A percentile compares a stretch with the other conserved stretches of the same genome.
These are phyloP conservation scores for Passer domesticus DNA, from an alignment of 2,113 vertebrate species.

Conservation along the genomic window DNA sequence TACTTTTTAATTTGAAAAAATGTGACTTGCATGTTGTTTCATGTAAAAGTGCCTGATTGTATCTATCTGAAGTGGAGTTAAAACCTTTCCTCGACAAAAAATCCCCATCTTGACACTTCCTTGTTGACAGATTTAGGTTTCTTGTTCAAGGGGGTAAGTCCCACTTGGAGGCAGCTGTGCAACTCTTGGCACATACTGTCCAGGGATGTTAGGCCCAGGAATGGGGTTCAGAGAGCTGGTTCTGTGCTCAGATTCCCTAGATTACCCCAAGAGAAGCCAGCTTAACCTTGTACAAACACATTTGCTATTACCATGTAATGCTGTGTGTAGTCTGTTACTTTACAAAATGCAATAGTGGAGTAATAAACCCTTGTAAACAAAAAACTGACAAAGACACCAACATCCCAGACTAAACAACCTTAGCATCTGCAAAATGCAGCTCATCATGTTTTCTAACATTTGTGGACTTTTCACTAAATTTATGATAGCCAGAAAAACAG, in stretches of 20 bases:
- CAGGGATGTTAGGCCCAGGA: background rate
- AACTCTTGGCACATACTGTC: background rate
- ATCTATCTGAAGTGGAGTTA: background rate
- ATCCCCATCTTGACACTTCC: background rate
- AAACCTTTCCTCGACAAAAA: background rate
- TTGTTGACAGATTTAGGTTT: background rate
- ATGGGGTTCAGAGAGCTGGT: background rate
- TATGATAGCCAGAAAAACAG: background rate
- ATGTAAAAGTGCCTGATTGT: background rate
- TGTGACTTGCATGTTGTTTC: background rate
- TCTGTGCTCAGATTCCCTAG: background rate
- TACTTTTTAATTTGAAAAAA: accelerated
- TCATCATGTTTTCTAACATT: background rate
- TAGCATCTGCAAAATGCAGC: background rate
- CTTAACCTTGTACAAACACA: background rate
- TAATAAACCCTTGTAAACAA: background rate
- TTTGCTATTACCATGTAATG: background rate
- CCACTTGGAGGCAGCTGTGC: background rate
- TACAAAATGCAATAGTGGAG: background rate
- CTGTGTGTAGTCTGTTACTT: background rate
- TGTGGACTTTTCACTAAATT: background rate
- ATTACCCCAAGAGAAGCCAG: background rate
- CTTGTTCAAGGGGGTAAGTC: background rate
- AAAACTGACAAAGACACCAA: background rate
- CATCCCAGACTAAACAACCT: background rate